These are phyloP conservation scores for Drosophila pectinifera DNA, from an alignment of 1,140 invertebrate genomes.

Conservation along the genomic window DNA sequence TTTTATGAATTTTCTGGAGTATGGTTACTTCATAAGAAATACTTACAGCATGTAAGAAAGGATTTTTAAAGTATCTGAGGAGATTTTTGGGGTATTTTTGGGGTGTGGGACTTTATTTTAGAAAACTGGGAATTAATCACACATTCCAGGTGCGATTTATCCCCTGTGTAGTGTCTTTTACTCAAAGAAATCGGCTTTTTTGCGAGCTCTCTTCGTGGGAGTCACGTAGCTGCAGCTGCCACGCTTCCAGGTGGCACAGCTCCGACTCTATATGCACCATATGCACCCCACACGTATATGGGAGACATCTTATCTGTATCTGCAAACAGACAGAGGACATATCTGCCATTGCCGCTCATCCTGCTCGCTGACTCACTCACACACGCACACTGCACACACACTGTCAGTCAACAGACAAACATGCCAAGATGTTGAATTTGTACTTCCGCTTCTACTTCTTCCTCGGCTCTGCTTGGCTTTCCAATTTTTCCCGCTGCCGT, in stretches of 20 bases:
- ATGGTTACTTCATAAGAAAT: too few relatives aligned
- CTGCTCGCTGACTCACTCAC: slow-evolving; percentile 19
- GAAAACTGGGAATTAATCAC: not conserved
- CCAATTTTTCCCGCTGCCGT: slow-evolving; percentile 36
- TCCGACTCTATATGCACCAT: slow-evolving; percentile 44
- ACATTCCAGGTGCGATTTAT: not conserved
- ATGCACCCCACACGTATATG: slow-evolving; percentile 48
- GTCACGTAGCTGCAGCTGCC: slow-evolving; percentile 67
- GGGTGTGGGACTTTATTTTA: too few relatives aligned
- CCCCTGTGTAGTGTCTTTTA: slow-evolving; percentile 9
- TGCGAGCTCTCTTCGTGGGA: slow-evolving; percentile 33
- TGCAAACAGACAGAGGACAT: slow-evolving; percentile 68
- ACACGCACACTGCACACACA: slow-evolving; percentile 15
- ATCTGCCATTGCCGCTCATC: slow-evolving; percentile 21
- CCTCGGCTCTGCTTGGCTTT: slow-evolving; percentile 20
- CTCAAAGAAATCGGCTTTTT: slow-evolving; percentile 72
- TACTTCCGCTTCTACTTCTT: slow-evolving; percentile 69
- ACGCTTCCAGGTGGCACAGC: slow-evolving; percentile 55
- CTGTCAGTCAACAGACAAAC: slow-evolving; percentile 65
- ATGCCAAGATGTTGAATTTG: slow-evolving; percentile 68
- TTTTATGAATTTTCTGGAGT: too few relatives aligned
- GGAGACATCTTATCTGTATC: slow-evolving; percentile 62
- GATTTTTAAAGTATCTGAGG: too few relatives aligned
- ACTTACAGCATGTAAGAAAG: too few relatives aligned
- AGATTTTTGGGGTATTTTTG: too few relatives aligned